These are phyloP conservation scores for Hermatobates lingyangjiaoensis DNA, from an alignment of 1,140 invertebrate genomes.

Conservation along the genomic window DNA sequence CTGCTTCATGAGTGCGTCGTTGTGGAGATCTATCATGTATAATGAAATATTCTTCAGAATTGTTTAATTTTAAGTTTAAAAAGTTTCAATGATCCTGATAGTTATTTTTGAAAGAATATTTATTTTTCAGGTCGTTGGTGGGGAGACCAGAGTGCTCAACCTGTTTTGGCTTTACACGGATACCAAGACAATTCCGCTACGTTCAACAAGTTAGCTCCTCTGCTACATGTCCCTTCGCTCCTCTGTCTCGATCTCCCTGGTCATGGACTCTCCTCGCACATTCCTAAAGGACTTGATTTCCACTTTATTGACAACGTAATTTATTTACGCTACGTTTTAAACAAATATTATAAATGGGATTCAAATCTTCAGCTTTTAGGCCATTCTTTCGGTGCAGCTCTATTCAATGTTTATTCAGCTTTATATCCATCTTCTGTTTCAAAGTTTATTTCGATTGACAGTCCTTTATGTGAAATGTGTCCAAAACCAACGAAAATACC, in stretches of 20 bases:
- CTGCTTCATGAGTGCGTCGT: too few relatives aligned
- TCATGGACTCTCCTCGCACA: constrained; percentile 62
- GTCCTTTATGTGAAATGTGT: not conserved
- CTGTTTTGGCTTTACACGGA: constrained; percentile 62
- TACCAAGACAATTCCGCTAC: constrained; percentile 77
- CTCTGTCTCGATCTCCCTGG: constrained; percentile 59
- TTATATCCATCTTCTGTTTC: constrained; percentile 50
- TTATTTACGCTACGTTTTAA: constrained; percentile 26
- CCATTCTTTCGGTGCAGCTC: constrained; percentile 59
- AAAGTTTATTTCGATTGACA: constrained; percentile 52
- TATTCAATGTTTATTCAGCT: constrained; percentile 58
- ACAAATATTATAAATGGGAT: constrained; percentile 56
- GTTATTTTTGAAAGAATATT: too few relatives aligned
- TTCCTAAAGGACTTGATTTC: constrained; percentile 41
- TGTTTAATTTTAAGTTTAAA: too few relatives aligned
- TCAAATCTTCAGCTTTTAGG: constrained; percentile 55
- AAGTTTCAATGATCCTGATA: too few relatives aligned
- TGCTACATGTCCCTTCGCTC: constrained; percentile 35
- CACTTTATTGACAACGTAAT: constrained; percentile 29
- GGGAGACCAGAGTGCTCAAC: constrained; percentile 43
- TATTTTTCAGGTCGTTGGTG: constrained; percentile 48
- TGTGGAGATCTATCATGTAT: too few relatives aligned
- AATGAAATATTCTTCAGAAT: too few relatives aligned
- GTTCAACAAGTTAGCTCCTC: constrained; percentile 57
- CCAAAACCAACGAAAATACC: too few relatives aligned